These are phyloP conservation scores for Tigriopus californicus DNA, from an alignment of 2,888 invertebrate genomes.

Conservation along the genomic window DNA sequence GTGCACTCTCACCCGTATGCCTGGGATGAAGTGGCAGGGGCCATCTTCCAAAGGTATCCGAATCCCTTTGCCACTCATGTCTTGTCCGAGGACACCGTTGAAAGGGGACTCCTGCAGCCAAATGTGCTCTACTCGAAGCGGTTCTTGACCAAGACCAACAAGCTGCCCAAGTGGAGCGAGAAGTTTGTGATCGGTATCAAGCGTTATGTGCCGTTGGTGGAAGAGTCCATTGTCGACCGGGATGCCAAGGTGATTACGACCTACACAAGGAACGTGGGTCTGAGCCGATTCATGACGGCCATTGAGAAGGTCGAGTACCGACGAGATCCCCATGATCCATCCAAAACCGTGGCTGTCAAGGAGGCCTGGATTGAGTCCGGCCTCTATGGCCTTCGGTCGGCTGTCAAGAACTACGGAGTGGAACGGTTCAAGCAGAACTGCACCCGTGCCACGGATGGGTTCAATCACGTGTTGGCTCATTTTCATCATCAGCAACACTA, in stretches of 20 bases:
- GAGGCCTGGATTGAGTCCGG: constrained; percentile 26
- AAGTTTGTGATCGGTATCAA: constrained; percentile 21
- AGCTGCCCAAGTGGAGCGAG: constrained; percentile 30
- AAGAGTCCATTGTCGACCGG: constrained; percentile 29
- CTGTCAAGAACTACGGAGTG: constrained; percentile 26
- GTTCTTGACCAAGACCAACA: constrained; percentile 33
- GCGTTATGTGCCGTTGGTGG: constrained; percentile 29
- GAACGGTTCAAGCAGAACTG: constrained; percentile 28
- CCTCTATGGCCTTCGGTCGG: constrained; percentile 26
- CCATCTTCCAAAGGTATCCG: constrained; percentile 12
- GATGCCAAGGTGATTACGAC: constrained; percentile 25
- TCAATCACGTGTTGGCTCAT: constrained; percentile 18
- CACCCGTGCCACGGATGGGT: constrained; percentile 26
- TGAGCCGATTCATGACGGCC: constrained; percentile 27
- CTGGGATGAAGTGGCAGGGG: constrained; percentile 9
- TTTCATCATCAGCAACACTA: neutral
- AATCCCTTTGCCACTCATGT: constrained; percentile 19
- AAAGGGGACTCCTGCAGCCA: constrained; percentile 15
- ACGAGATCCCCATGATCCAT: constrained; percentile 18
- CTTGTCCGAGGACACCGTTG: constrained; percentile 21
- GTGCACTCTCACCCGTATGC: constrained; percentile 5
- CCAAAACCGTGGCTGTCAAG: constrained; percentile 20
- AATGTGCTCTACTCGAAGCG: constrained; percentile 28
- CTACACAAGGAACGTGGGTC: constrained; percentile 32
- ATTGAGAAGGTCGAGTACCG: constrained; percentile 21